Evolutionary conservation across 1,140 invertebrate genomes (phyloP).

Genomic region (Cydia amplana): DNA sequence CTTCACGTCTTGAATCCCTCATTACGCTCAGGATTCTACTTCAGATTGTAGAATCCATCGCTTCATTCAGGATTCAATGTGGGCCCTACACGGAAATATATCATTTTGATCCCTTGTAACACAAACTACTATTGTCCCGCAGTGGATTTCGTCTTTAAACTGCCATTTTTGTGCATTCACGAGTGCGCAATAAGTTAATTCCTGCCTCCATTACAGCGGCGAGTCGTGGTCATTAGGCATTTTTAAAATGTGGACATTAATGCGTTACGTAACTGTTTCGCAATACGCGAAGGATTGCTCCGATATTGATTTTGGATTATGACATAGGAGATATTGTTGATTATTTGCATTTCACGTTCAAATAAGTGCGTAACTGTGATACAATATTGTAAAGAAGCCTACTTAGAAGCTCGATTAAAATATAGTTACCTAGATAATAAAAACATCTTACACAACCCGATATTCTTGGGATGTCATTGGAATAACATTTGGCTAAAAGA

Average conservation of each 20-base stretch:
- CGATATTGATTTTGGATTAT: constrained; percentile 13
- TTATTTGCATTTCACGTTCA: constrained; percentile 1
- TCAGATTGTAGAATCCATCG: too few species aligned
- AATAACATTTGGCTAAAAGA: too few species aligned
- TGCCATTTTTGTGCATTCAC: constrained; percentile 1
- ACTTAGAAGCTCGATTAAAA: too few species aligned
- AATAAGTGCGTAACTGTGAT: not conserved
- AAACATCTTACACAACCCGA: not conserved
- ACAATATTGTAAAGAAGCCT: not conserved
- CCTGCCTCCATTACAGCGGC: constrained; percentile 14
- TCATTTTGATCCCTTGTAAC: too few species aligned
- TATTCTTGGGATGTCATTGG: too few species aligned
- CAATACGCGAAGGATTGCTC: constrained; percentile 4
- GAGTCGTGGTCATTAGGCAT: constrained; percentile 1
- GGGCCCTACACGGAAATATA: too few species aligned
- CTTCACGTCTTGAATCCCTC: too few species aligned
- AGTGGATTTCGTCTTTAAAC: not conserved
- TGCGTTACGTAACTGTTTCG: constrained; percentile 6
- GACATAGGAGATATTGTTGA: not conserved
- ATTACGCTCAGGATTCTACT: too few species aligned
- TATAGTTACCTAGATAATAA: not conserved
- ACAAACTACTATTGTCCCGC: too few species aligned
- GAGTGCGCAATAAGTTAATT: constrained; percentile 16
- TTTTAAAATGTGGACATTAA: constrained; percentile 3
- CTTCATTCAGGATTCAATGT: too few species aligned